Conservation (phyloP, 2,888 invertebrate genomes). For the Ectemnius continuus region DNA sequence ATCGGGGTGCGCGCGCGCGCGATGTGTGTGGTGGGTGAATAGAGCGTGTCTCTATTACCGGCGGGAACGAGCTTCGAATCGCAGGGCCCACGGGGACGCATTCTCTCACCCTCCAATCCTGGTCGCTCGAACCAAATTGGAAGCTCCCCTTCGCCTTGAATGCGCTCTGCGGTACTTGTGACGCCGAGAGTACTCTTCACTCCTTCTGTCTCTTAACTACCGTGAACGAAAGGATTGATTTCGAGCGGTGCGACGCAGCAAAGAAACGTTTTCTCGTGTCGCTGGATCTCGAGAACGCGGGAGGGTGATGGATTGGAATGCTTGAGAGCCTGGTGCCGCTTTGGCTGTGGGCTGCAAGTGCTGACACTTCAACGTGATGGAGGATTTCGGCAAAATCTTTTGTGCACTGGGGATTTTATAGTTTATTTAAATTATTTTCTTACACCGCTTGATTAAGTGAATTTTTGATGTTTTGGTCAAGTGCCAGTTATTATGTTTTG, state of each 20-base stretch:
- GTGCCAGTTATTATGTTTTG: too few species aligned
- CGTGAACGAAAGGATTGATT: conserved; percentile 29
- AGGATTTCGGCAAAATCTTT: too few species aligned
- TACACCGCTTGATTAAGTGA: too few species aligned
- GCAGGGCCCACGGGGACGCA: conserved; percentile 41
- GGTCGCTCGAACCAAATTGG: conserved; percentile 56
- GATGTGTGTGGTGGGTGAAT: not conserved
- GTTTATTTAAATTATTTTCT: too few species aligned
- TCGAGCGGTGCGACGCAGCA: conserved; percentile 4
- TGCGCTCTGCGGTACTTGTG: conserved; percentile 25
- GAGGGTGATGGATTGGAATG: conserved; percentile 25
- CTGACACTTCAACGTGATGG: too few species aligned
- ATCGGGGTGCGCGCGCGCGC: not conserved
- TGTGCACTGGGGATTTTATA: too few species aligned
- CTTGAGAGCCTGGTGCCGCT: conserved; percentile 17
- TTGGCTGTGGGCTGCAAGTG: not conserved
- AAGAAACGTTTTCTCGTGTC: conserved; percentile 19
- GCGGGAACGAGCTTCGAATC: conserved; percentile 54
- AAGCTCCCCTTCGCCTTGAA: conserved; percentile 39
- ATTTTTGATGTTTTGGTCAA: too few species aligned
- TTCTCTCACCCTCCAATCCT: conserved; percentile 33
- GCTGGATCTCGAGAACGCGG: conserved; percentile 20
- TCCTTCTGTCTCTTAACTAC: conserved; percentile 7
- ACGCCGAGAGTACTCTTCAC: conserved; percentile 36
- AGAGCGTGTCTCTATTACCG: conserved; percentile 18